phyloP scores from a whole-genome alignment of 2,113 vertebrate species.

The Haemorhous mexicanus region DNA sequence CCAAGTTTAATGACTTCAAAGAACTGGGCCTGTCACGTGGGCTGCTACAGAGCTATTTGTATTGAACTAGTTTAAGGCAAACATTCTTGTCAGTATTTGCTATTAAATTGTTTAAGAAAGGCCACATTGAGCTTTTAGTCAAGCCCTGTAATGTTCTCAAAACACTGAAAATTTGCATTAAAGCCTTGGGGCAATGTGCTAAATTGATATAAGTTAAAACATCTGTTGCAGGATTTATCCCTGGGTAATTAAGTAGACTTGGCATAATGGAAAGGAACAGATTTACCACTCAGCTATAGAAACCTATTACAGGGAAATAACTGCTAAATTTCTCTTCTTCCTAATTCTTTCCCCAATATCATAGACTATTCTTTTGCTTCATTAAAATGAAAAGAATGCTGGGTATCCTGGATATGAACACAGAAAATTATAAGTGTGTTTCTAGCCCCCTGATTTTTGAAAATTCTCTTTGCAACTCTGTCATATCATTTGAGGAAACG shows the following conservation, averaged over 20 bases:
- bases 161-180: constrained; percentile 28
- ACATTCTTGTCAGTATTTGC: constrained; percentile 26
- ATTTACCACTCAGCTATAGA: background rate
- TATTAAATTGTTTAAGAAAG: constrained; percentile 26
- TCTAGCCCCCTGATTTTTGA: background rate
- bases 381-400: background rate
- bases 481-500: background rate
- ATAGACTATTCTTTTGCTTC: background rate
- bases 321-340: background rate
- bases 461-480: background rate
- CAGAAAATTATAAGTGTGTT: background rate
- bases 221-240: background rate
- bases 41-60: background rate
- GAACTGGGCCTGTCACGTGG: background rate
- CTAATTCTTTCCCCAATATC: background rate
- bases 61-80: constrained; percentile 14
- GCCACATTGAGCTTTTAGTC: background rate
- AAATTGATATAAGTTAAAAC: background rate
- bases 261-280: background rate
- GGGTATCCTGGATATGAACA: background rate
- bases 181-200: background rate
- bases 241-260: background rate
- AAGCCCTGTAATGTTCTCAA: background rate
- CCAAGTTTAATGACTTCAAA: background rate
- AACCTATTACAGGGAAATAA: background rate